phyloP scores from a whole-genome alignment of 2,113 vertebrate genomes.

The Oreochromis aureus region DNA sequence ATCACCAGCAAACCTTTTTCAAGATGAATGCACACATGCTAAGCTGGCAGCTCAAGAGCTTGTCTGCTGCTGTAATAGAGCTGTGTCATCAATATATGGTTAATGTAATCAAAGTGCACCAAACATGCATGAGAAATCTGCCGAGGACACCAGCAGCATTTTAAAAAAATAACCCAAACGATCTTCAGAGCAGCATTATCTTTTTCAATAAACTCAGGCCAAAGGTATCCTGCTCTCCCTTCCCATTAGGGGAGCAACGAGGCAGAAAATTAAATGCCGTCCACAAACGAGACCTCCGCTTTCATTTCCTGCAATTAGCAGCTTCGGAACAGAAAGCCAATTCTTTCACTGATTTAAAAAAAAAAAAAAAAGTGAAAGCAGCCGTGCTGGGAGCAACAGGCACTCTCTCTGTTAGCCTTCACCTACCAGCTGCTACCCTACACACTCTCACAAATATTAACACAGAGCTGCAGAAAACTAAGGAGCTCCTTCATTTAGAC shows the following conservation, averaged over 20 bases:
- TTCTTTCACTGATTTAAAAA: not conserved
- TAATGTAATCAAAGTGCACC: not conserved
- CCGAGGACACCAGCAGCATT: not conserved
- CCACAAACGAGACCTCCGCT: not conserved
- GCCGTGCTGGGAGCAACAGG: not conserved
- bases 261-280: slow-evolving; percentile 16
- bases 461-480: not conserved
- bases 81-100: not conserved
- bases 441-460: not conserved
- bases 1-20: not conserved
- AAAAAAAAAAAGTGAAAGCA: not conserved
- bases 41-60: not conserved
- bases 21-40: not conserved
- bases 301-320: slow-evolving; percentile 37
- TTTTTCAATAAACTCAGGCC: not conserved
- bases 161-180: not conserved
- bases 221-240: not conserved
- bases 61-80: not conserved
- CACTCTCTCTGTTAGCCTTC: not conserved
- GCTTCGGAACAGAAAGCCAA: slow-evolving; percentile 1
- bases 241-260: slow-evolving; percentile 5
- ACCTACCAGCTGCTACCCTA: not conserved
- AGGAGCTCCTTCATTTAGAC: not conserved
- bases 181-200: not conserved
- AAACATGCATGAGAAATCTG: not conserved